A percentile compares a stretch with the other conserved stretches of the same genome.
phyloP scores from a whole-genome alignment of 2,797 vertebrate genomes.

The Gambelia wislizenii region DNA sequence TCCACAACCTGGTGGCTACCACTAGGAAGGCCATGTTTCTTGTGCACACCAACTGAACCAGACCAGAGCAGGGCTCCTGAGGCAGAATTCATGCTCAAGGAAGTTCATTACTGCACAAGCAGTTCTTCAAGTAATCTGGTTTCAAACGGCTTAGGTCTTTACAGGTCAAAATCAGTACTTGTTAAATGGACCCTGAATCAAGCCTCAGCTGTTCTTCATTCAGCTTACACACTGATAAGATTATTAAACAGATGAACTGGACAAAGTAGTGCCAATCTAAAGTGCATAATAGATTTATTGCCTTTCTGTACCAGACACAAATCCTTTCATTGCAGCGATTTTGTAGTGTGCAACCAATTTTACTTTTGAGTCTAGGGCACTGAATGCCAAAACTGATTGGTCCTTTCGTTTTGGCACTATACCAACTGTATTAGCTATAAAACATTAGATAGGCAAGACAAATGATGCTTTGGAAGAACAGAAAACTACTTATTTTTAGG shows the following conservation, averaged over 20 bases:
- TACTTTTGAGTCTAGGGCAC: background rate
- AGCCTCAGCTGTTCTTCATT: background rate
- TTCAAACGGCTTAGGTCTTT: background rate
- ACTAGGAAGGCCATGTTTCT: background rate
- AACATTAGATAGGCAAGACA: conserved; percentile 6
- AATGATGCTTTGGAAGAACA: conserved; percentile 33
- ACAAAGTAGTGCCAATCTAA: background rate
- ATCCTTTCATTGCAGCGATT: background rate
- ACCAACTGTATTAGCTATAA: conserved; percentile 18
- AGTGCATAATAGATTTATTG: background rate
- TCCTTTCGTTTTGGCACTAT: conserved; percentile 1
- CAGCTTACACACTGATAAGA: background rate
- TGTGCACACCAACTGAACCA: background rate
- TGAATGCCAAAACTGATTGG: background rate
- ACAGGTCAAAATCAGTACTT: background rate
- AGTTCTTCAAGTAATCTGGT: background rate
- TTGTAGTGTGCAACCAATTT: background rate
- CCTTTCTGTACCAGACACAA: background rate
- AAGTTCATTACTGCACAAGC: background rate
- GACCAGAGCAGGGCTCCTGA: background rate
- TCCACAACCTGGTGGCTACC: background rate
- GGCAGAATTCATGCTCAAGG: background rate
- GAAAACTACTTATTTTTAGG: background rate
- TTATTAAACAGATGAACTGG: background rate
- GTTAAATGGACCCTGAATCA: background rate